Evolutionary conservation across 2,113 vertebrate genomes (phyloP), one percentile per base, ranked within the genome.

Genomic region (Tretioscincus oriximinensis): DNA sequence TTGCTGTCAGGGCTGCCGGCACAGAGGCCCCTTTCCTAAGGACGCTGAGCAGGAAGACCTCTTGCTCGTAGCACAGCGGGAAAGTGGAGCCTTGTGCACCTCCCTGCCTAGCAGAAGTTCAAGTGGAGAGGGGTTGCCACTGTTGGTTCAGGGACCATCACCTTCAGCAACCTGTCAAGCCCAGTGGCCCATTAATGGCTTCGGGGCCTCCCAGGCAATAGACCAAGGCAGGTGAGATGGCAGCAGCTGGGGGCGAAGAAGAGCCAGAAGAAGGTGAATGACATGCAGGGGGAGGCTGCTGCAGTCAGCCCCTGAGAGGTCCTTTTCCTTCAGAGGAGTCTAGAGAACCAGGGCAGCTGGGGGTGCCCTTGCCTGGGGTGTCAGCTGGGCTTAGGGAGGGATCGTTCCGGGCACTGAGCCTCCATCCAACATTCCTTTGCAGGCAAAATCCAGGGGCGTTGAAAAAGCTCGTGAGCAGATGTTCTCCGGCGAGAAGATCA

Each of bases 401-500:
- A 9, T 65, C 73, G 5, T 72, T 86, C 5, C 78, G 80, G 64
- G 66, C 79, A 68, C 71, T 85, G 47, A n/a, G 35, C 5, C 35
- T 58, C 20, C 71, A 18, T 81, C 54, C 77, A 81, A 60, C 87
- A 84, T 88, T 82, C 89, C 85, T 31, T 41, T 86, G 65, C 86
- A 99, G 98, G 98, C 95, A 1, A 97, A 96, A 92, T 97, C 98
- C 16, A 95, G 98, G 85, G 97, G 96, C 7, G 92, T 99, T 83
- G 97, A 98, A 84, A 92, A 94, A 11, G 97, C 98, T 58, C 96
- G 97, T 66, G 96, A 98, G 49, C 95, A 76, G 82, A 99, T 99
- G 98, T 99, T 99, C 91, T 91, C 73, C 2, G 98, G 98, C 7
- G 95, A 97, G 77, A 99, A 97, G 95, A 99, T 99, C 91, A 99